These are phyloP conservation scores for Lophius americanus DNA, from an alignment of 2,797 vertebrate genomes.

Conservation along the genomic window DNA sequence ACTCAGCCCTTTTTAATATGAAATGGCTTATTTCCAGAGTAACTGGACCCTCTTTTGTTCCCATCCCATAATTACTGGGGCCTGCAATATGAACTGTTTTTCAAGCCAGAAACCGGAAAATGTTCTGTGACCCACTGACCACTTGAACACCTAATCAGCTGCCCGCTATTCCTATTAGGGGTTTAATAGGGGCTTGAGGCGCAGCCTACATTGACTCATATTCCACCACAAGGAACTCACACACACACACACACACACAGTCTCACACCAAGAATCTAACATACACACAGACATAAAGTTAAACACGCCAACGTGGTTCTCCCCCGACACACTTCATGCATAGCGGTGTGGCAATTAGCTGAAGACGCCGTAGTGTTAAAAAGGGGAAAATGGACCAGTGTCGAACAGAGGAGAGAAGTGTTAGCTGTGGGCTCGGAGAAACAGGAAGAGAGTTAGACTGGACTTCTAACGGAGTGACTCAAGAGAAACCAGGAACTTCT, in stretches of 20 bases:
- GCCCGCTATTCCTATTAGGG: conserved; percentile 64
- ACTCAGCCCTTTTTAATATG: conserved; percentile 17
- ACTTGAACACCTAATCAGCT: conserved; percentile 69
- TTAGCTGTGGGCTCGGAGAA: conserved; percentile 19
- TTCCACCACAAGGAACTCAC: conserved; percentile 48
- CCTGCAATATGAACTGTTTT: conserved; percentile 53
- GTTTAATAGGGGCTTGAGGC: conserved; percentile 60
- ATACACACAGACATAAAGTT: conserved; percentile 22
- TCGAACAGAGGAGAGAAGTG: conserved; percentile 53
- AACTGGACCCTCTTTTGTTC: conserved; percentile 69
- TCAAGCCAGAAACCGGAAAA: conserved; percentile 62
- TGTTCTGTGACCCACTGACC: conserved; percentile 63
- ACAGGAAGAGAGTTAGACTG: conserved; percentile 11
- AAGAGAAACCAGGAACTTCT: conserved; percentile 61
- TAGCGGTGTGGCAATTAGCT: conserved; percentile 48
- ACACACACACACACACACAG: conserved; percentile 10
- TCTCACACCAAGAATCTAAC: background rate
- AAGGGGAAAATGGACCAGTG: conserved; percentile 51
- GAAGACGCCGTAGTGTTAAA: conserved; percentile 53
- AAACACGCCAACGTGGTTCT: conserved; percentile 24
- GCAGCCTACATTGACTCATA: conserved; percentile 61
- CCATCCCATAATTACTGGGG: conserved; percentile 58
- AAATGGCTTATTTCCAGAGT: conserved; percentile 44
- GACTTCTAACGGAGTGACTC: conserved; percentile 47
- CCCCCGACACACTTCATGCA: conserved; percentile 21